phyloP scores from a whole-genome alignment of 2,113 vertebrate species.

The Pygoscelis antarcticus region DNA sequence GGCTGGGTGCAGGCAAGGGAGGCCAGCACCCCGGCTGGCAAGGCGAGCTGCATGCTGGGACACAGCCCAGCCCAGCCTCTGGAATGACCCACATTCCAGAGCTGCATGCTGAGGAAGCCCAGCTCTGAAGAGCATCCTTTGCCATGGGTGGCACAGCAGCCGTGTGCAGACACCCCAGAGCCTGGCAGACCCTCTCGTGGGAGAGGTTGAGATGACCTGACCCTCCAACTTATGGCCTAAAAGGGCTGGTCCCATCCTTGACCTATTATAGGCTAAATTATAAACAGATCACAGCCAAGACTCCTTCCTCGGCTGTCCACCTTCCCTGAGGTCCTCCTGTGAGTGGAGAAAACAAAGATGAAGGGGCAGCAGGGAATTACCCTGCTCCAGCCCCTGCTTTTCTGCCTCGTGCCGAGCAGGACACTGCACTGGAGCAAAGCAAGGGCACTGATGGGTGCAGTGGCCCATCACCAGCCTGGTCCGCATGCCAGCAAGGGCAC shows the following conservation, averaged over 20 bases:
- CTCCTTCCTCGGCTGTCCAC: background rate
- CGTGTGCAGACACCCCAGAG: accelerated
- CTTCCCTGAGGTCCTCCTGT: background rate
- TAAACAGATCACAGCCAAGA: background rate
- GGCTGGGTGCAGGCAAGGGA: background rate
- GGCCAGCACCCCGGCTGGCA: background rate
- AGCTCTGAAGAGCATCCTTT: background rate
- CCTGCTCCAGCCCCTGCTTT: background rate
- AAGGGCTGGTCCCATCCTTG: background rate
- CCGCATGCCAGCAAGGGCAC: accelerated
- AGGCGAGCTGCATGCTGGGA: background rate
- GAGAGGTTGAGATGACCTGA: background rate
- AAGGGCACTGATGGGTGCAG: background rate
- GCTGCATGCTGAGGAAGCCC: background rate
- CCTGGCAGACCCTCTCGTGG: background rate
- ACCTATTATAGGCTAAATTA: background rate
- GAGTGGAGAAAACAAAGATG: accelerated
- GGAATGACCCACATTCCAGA: too few species aligned
- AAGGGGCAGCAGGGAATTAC: background rate
- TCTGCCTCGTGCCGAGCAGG: background rate
- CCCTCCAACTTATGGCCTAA: background rate
- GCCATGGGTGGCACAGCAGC: background rate
- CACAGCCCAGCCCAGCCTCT: background rate
- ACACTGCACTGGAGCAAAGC: background rate
- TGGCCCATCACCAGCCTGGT: background rate